Conservation (phyloP, 2,113 vertebrate species). For the Megaptera novaeangliae region DNA sequence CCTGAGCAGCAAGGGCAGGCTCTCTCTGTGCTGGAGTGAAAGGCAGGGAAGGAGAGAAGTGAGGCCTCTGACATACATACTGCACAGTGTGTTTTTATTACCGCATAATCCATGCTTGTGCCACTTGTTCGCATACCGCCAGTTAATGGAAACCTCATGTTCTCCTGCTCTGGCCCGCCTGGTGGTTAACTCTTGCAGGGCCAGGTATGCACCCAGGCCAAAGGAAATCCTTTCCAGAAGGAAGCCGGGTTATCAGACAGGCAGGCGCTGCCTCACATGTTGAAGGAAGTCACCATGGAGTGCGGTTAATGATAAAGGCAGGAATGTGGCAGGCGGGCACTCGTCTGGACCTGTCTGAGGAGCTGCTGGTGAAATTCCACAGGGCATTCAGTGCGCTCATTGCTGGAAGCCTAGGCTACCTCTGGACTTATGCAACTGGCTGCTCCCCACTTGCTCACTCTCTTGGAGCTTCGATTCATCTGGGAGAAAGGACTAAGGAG, state of each 20-base stretch:
- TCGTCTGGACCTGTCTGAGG: conserved; percentile 29
- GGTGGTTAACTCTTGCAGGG: conserved; percentile 80
- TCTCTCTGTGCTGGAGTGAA: conserved; percentile 58
- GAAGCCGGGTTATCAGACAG: conserved; percentile 57
- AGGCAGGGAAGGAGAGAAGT: conserved; percentile 72
- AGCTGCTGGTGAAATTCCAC: background rate
- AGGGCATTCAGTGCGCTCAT: background rate
- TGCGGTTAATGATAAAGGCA: conserved; percentile 52
- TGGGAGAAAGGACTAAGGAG: background rate
- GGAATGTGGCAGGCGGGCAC: conserved; percentile 48
- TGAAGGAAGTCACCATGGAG: conserved; percentile 57
- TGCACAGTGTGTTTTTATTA: conserved; percentile 82
- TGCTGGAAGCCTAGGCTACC: background rate
- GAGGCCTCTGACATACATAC: conserved; percentile 80
- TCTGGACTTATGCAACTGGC: background rate
- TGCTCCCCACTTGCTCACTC: background rate
- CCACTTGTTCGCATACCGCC: conserved; percentile 83
- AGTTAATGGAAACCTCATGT: conserved; percentile 85
- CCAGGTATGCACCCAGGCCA: conserved; percentile 66
- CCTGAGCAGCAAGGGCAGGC: conserved; percentile 54
- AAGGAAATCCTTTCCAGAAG: conserved; percentile 75
- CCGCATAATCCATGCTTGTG: conserved; percentile 80
- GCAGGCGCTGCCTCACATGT: conserved; percentile 51
- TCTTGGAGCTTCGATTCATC: background rate
- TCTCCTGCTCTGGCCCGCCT: conserved; percentile 73